Percentiles rank a stretch among this genome's conserved stretches.
Conservation (phyloP, 2,113 vertebrate genomes). For the Ariopsis seemanni region DNA sequence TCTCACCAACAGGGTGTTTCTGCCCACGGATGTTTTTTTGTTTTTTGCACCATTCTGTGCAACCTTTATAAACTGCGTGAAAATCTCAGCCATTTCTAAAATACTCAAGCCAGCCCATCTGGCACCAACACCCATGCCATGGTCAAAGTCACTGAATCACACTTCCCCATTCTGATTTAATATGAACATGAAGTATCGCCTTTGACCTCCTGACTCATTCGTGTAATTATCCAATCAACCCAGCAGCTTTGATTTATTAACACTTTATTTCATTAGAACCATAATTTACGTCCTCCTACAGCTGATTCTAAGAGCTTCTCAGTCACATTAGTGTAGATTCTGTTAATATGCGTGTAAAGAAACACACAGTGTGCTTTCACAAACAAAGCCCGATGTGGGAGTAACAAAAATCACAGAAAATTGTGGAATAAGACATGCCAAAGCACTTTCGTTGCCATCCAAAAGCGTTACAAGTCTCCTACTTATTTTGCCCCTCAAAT, state of each 20-base stretch:
- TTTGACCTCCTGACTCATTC: neutral
- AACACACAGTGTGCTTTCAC: conserved; percentile 34
- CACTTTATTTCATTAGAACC: conserved; percentile 1
- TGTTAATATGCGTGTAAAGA: conserved; percentile 33
- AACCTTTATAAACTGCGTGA: neutral
- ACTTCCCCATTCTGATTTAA: neutral
- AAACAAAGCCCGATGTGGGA: conserved; percentile 33
- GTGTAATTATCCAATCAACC: neutral
- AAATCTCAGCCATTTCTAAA: neutral
- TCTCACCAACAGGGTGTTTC: neutral
- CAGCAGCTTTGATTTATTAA: conserved; percentile 39
- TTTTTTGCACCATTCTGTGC: neutral
- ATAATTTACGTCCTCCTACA: conserved; percentile 30
- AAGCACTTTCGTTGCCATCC: conserved; percentile 36
- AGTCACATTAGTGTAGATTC: conserved; percentile 32
- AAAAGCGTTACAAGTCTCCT: conserved; percentile 50
- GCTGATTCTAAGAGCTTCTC: conserved; percentile 36
- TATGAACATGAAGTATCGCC: neutral
- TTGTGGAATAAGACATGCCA: conserved; percentile 19
- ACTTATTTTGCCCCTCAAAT: conserved; percentile 50
- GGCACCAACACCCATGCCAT: neutral
- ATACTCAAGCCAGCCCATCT: neutral
- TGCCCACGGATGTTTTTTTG: neutral
- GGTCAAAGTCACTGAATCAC: neutral
- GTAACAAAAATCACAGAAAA: conserved; percentile 31